Evolutionary conservation across 2,888 invertebrate species (phyloP), one percentile per base, ranked within the genome.

Genomic region (Serripes groenlandicus): DNA sequence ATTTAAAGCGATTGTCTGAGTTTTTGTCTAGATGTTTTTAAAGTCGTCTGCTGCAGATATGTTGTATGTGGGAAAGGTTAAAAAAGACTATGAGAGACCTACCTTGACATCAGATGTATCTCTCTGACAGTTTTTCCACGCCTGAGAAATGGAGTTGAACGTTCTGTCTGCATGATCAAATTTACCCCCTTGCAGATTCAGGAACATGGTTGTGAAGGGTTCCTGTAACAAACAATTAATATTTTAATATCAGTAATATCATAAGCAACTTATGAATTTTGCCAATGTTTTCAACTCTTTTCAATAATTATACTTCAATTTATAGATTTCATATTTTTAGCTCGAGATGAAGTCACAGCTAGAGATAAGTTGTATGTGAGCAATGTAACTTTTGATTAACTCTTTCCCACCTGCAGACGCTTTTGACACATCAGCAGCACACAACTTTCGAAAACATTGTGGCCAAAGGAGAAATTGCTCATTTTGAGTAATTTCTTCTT

Each of bases 51-150:
- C 42, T 15, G 7, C 42, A 42, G 42, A 15, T 7, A 11, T 15
- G 42, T 42, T 42, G 15, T 11, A 42, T 11, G 42, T 42, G 9
- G 15, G 42, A 15, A 42, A 15, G 42, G 49, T 49, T 3, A 49
- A 49, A 49, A 21, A 49, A 21, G 21, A n/a, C 54, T 54, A 5
- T 30, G 26, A 15, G 34, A n/a, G 3, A 11, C 87, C 81, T 87
- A 97, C 97, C 96, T 99, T 99, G 37, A 99, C 99, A 95, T 99
- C 99, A 0, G 99, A 99, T 0, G 99, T 99, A 94, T 99, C 99
- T 73, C 99, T 96, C 95, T 99, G 99, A 94, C 99, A 99, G 95
- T 99, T 99, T 95, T 99, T 99, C 99, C 99, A 99, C 0, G 99
- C 97, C 86, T 98, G 96, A 0, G 98, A 97, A 56, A 99, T 96